Evolutionary conservation across 2,888 invertebrate species (phyloP).

Genomic region (Mystacides longicornis): DNA sequence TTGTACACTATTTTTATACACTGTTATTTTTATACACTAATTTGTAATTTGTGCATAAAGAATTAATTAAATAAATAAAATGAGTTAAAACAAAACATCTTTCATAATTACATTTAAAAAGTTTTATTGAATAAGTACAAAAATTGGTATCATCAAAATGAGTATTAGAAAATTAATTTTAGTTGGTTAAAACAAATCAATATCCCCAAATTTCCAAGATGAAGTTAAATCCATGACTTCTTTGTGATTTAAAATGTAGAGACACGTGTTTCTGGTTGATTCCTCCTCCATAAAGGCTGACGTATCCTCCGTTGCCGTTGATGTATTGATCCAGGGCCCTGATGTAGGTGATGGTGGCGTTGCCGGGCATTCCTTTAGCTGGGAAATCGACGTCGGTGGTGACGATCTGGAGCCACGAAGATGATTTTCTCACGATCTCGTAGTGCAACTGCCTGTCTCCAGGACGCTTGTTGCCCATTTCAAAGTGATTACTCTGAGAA

Average conservation of each 20-base stretch:
- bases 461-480: constrained; percentile 25
- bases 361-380: constrained; percentile 17
- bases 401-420: constrained; percentile 29
- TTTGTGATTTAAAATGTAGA: constrained; percentile 39
- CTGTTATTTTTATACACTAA: no score
- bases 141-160: no score
- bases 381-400: constrained; percentile 28
- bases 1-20: no score
- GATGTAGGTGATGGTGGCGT: constrained; percentile 34
- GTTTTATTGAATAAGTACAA: no score
- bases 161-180: no score
- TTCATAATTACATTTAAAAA: no score
- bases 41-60: no score
- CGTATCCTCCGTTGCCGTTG: constrained; percentile 40
- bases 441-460: constrained; percentile 27
- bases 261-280: constrained; percentile 33
- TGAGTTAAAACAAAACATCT: no score
- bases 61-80: no score
- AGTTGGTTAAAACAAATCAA: no score
- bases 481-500: constrained; percentile 27
- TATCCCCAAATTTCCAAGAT: constrained; percentile 36
- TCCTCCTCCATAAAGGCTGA: constrained; percentile 36
- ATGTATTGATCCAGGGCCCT: constrained; percentile 36
- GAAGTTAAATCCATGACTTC: constrained; percentile 39
- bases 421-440: constrained; percentile 29